phyloP scores from a whole-genome alignment of 2,113 vertebrate species.

The Pterocles orientalis region DNA sequence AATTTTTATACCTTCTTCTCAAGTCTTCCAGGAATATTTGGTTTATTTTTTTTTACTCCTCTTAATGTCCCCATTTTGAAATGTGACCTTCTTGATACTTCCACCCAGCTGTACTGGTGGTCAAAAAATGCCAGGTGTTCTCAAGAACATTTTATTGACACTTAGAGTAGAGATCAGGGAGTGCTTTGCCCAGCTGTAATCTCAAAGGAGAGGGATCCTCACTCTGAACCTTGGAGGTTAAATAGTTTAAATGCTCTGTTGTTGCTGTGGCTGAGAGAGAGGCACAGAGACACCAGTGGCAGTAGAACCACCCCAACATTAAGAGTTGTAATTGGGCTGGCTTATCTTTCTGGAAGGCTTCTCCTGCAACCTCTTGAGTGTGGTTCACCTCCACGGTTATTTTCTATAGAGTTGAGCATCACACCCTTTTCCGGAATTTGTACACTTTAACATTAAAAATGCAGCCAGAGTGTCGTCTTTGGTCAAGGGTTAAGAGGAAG shows the following conservation, averaged over 20 bases:
- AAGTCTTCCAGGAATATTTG: neutral
- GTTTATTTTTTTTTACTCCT: neutral
- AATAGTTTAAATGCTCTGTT: neutral
- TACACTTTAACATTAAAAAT: neutral
- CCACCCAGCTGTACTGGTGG: neutral
- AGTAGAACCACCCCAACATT: neutral
- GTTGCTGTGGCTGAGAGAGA: neutral
- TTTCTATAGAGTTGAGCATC: neutral
- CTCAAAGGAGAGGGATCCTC: neutral
- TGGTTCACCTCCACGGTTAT: neutral
- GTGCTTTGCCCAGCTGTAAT: neutral
- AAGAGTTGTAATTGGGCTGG: neutral
- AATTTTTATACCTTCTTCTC: neutral
- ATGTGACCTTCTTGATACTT: neutral
- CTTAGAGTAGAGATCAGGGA: neutral
- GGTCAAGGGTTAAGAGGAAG: rapidly evolving
- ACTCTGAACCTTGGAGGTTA: neutral
- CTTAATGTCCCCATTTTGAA: neutral
- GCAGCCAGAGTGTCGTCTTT: neutral
- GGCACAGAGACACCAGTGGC: neutral
- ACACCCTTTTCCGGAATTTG: neutral
- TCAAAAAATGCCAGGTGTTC: neutral
- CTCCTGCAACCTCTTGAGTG: neutral
- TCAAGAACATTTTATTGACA: neutral
- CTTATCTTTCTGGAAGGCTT: neutral